Evolutionary conservation across 1,140 invertebrate species (phyloP).

Genomic region (Megathymus violae): DNA sequence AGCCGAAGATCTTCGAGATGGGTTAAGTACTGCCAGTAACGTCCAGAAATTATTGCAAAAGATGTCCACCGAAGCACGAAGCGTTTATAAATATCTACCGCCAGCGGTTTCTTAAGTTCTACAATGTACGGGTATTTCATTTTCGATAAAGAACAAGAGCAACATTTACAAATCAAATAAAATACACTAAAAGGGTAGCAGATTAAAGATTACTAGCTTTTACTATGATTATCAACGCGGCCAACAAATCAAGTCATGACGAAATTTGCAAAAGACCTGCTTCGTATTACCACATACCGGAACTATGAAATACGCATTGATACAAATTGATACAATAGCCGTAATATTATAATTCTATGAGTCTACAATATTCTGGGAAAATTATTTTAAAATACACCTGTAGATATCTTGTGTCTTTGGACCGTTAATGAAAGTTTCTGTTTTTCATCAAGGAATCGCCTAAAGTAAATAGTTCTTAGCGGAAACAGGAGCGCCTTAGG

Average conservation of each 20-base stretch:
- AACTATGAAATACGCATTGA: not conserved
- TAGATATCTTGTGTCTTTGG: not conserved
- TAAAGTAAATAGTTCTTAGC: conserved; percentile 14
- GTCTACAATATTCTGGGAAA: not conserved
- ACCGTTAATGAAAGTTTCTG: conserved; percentile 1
- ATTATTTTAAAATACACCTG: not conserved
- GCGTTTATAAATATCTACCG: no score
- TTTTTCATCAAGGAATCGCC: conserved; percentile 3
- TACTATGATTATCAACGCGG: not conserved
- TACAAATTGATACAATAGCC: not conserved
- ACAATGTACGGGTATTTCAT: no score
- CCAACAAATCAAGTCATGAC: not conserved
- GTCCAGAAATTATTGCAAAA: not conserved
- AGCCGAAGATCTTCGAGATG: not conserved
- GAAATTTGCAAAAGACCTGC: not conserved
- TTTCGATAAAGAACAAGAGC: no score
- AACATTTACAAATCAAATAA: not conserved
- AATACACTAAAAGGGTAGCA: not conserved
- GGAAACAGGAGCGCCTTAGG: conserved; percentile 15
- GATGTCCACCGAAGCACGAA: not conserved
- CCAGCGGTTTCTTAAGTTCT: no score
- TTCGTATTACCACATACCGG: not conserved
- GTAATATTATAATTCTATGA: not conserved
- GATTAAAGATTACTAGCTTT: not conserved
- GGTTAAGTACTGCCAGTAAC: no score